A percentile compares a stretch with the other conserved stretches of the same genome.
These are phyloP conservation scores for Pseudorhiza aurosa DNA, from an alignment of 30 jellyfish, hydroid and myxozoan species.

Conservation along the genomic window DNA sequence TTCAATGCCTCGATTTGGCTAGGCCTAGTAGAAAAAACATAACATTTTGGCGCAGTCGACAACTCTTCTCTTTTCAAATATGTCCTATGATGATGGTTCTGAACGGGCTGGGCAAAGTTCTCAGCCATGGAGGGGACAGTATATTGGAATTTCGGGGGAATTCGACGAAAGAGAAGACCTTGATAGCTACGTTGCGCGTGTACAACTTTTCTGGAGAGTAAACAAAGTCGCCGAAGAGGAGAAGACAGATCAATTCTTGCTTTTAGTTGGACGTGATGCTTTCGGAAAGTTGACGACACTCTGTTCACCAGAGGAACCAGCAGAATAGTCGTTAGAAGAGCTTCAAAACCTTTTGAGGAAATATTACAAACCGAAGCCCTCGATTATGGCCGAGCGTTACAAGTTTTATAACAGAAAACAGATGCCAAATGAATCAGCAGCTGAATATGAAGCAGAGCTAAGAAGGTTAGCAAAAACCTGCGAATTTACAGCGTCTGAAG, in stretches of 20 bases:
- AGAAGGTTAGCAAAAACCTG: constrained; percentile 54
- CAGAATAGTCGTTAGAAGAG: constrained; percentile 35
- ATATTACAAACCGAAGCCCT: not conserved
- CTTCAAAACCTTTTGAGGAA: constrained; percentile 74
- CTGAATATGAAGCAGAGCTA: constrained; percentile 56
- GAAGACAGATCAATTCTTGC: constrained; percentile 50
- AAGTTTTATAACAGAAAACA: not conserved
- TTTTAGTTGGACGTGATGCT: constrained; percentile 67
- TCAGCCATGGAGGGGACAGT: constrained; percentile 41
- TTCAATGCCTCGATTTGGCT: too few species aligned
- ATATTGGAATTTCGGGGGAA: constrained; percentile 50
- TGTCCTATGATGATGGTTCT: constrained; percentile 23
- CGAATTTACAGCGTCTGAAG: constrained; percentile 65
- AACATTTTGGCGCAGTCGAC: constrained; percentile 40
- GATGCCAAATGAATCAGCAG: not conserved
- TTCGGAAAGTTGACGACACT: constrained; percentile 51
- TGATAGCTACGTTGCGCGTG: constrained; percentile 57
- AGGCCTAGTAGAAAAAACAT: too few species aligned
- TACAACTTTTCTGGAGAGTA: constrained; percentile 52
- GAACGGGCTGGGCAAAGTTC: constrained; percentile 38
- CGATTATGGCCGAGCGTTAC: too few species aligned
- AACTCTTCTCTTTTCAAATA: constrained; percentile 16
- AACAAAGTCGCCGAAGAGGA: constrained; percentile 62
- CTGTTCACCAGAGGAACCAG: constrained; percentile 74
- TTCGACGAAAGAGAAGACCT: constrained; percentile 44